phyloP scores from a whole-genome alignment of 2,888 invertebrate species.

The Chrysopilus asiliformis region DNA sequence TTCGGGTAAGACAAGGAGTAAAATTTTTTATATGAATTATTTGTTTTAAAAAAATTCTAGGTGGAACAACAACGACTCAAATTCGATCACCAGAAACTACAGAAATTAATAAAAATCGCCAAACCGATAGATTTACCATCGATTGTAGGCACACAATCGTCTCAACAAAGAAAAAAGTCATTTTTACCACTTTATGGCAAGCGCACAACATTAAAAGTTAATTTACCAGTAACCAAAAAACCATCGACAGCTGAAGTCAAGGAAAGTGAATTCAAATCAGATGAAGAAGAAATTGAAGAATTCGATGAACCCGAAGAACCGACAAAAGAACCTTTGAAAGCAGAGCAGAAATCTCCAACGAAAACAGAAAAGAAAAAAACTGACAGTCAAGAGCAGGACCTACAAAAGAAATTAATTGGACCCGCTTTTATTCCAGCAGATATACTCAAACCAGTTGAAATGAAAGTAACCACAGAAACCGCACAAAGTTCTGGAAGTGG shows the following conservation, averaged over 20 bases:
- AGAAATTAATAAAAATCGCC: constrained; percentile 60
- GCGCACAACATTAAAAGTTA: constrained; percentile 30
- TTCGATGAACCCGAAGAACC: constrained; percentile 32
- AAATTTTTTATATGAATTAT: neutral
- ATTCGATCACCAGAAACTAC: constrained; percentile 51
- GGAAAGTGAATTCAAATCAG: constrained; percentile 15
- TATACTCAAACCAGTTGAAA: constrained; percentile 6
- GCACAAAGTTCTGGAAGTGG: neutral
- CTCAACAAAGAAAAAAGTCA: constrained; percentile 18
- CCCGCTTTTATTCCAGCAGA: constrained; percentile 21
- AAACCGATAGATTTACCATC: constrained; percentile 51
- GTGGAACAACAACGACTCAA: constrained; percentile 53
- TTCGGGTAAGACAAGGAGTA: constrained; percentile 32
- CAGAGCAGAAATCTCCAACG: neutral
- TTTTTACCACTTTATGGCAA: constrained; percentile 38
- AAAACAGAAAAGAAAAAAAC: constrained; percentile 12
- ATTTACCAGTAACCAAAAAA: constrained; percentile 15
- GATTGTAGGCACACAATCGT: constrained; percentile 33
- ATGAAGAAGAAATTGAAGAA: constrained; percentile 40
- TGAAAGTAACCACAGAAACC: neutral
- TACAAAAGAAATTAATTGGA: constrained; percentile 15
- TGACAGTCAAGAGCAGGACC: constrained; percentile 7
- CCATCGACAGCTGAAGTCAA: constrained; percentile 30
- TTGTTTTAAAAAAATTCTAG: constrained; percentile 27
- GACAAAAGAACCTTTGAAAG: constrained; percentile 12